phyloP scores from a whole-genome alignment of 2,888 invertebrate species.

The Teinopalpus imperialis region DNA sequence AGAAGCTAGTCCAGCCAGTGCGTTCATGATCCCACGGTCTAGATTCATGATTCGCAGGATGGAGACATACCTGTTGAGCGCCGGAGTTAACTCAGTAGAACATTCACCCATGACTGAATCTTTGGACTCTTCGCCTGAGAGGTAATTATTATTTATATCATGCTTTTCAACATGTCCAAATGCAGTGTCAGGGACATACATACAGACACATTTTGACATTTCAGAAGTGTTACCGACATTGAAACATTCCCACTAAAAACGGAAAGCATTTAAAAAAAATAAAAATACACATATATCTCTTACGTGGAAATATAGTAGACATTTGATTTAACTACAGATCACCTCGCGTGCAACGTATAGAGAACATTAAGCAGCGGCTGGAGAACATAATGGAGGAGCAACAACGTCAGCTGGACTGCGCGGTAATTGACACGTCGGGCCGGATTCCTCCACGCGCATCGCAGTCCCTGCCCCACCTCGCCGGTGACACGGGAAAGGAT shows the following conservation, averaged over 20 bases:
- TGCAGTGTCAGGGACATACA: too few species aligned
- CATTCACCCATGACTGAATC: constrained; percentile 44
- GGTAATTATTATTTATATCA: too few species aligned
- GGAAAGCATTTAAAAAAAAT: too few species aligned
- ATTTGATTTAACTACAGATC: too few species aligned
- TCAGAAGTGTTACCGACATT: too few species aligned
- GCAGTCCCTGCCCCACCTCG: constrained; percentile 59
- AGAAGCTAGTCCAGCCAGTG: constrained; percentile 29
- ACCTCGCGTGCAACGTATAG: too few species aligned
- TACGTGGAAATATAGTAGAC: too few species aligned
- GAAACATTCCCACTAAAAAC: too few species aligned
- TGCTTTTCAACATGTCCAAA: too few species aligned
- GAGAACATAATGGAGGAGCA: constrained; percentile 39
- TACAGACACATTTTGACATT: too few species aligned
- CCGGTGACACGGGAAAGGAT: constrained; percentile 37
- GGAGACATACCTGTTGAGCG: constrained; percentile 50
- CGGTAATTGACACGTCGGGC: constrained; percentile 55
- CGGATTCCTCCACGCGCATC: constrained; percentile 47
- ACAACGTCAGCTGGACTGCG: constrained; percentile 50
- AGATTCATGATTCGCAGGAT: constrained; percentile 53
- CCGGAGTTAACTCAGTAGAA: constrained; percentile 34
- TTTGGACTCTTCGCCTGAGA: constrained; percentile 45
- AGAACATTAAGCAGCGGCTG: constrained; percentile 50
- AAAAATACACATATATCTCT: too few species aligned
- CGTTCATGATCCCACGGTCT: constrained; percentile 51